Base-by-base conservation (phyloP, 2,888 invertebrate species). In the Odontocerum albicorne region DNA sequence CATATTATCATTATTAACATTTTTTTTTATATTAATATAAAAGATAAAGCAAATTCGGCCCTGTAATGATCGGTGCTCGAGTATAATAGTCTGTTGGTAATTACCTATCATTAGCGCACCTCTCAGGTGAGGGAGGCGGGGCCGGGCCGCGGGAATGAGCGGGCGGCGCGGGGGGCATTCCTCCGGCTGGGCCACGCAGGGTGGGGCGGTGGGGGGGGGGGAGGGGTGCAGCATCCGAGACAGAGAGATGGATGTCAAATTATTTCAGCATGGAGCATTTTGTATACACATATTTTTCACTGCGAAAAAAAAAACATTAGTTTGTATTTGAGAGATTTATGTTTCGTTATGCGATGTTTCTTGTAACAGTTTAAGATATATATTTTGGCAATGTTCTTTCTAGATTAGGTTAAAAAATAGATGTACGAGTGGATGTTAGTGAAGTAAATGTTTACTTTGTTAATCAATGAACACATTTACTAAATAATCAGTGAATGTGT, bases 51-150 rank as follows among this genome's bases (percentile, higher is more conserved):
- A n/a, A 39, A 17, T 60, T 13, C 57, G 36, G 7, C 49, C 52
- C 55, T 57, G 55, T 21, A 19, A 20, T 20, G 42, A 44, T 59
- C 47, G 58, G 57, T 58, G 58, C 55, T 56, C 44, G 57, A 35
- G 52, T 56, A 55, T 55, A 60, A 60, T 61, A 64, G 62, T 57
- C 63, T 60, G 64, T 63, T 66, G 64, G 67, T 72, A 72, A 73
- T 72, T 71, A 72, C 61, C 61, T 55, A 56, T 61, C 61, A 61
- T 61, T 61, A 61, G 61, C 58, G 55, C 61, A 60, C 57, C 58
- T 58, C 57, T 20, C 46, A 20, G 43, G 39, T 39, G 45, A 19
- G 55, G 33, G 40, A 62, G 60, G 61, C 46, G 46, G 61, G 62
- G 62, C 61, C 57, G 62, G 49, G 40, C 40, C 36, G 55, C 39